A percentile compares a stretch with the other conserved stretches of the same genome.
Conservation (phyloP, 2,888 invertebrate genomes). For the Microplitis deprimator region DNA sequence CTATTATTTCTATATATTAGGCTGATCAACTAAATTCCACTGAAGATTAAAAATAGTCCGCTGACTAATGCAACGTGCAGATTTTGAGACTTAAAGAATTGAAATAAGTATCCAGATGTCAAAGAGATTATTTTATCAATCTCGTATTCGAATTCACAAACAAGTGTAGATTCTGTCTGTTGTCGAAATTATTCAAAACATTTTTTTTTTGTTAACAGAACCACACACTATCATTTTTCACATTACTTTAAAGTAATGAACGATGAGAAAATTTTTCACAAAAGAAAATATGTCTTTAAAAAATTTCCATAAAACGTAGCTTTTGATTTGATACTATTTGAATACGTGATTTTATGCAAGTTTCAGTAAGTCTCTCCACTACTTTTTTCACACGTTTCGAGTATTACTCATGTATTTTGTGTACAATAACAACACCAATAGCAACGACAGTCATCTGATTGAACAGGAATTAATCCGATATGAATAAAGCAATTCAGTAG, state of each 20-base stretch:
- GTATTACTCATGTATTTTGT: neutral
- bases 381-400: neutral
- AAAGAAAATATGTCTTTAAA: no score
- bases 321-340: neutral
- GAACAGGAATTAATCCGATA: neutral
- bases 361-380: neutral
- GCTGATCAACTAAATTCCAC: slow-evolving; percentile 67
- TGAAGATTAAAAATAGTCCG: slow-evolving; percentile 54
- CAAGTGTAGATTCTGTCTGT: neutral
- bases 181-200: neutral
- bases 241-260: no score
- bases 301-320: neutral
- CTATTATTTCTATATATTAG: slow-evolving; percentile 42
- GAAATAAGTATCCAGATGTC: neutral
- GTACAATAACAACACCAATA: neutral
- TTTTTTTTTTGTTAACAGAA: neutral
- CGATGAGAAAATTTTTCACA: no score
- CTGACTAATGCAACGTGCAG: neutral
- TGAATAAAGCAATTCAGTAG: neutral
- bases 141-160: neutral
- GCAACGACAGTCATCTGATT: neutral
- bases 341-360: neutral
- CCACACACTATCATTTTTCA: no score
- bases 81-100: neutral
- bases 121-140: neutral